These are phyloP conservation scores for Borostomias antarcticus DNA, from an alignment of 2,797 vertebrate species.

Conservation along the genomic window DNA sequence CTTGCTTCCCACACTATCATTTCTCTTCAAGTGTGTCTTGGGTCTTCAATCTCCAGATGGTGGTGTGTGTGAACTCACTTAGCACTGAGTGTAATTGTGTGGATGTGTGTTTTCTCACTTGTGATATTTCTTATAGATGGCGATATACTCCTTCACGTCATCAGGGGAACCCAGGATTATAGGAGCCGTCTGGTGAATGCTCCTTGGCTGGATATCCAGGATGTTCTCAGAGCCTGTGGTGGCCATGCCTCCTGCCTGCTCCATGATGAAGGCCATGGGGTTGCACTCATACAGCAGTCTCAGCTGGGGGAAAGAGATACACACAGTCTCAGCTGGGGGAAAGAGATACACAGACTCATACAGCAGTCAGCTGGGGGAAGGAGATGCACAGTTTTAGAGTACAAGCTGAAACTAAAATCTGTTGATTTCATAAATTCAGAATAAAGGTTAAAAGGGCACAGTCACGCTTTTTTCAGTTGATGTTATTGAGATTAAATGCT, in stretches of 20 bases:
- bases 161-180: constrained; percentile 88
- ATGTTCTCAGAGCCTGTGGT: constrained; percentile 86
- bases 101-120: constrained; percentile 38
- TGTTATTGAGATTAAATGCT: too few species aligned
- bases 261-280: constrained; percentile 94
- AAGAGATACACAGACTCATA: too few species aligned
- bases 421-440: too few species aligned
- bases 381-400: too few species aligned
- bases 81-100: not conserved
- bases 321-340: too few species aligned
- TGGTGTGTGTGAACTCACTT: not conserved
- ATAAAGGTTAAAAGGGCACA: too few species aligned
- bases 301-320: constrained; percentile 74
- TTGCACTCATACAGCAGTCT: constrained; percentile 94
- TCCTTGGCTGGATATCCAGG: constrained; percentile 87
- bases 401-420: too few species aligned
- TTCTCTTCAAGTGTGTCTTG: not conserved
- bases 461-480: too few species aligned
- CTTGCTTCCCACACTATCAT: not conserved
- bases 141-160: constrained; percentile 89
- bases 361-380: too few species aligned
- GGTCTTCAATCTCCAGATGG: not conserved
- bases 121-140: constrained; percentile 82
- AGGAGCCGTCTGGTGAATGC: constrained; percentile 87
- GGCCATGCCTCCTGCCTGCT: constrained; percentile 92